phyloP scores from a whole-genome alignment of 2,888 invertebrate genomes.

The Noctua comes region DNA sequence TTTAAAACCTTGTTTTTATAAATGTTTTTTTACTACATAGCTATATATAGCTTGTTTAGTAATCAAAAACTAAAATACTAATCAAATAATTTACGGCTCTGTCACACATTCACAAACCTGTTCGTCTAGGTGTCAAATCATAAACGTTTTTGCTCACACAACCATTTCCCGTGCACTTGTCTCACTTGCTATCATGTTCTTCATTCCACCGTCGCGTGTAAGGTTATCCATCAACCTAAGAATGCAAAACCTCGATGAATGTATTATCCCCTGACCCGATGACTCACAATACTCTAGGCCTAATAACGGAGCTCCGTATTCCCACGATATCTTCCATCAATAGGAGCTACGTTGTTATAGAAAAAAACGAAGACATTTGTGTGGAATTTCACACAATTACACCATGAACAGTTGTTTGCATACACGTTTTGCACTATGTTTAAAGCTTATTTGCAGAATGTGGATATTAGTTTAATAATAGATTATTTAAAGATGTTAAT shows the following conservation, averaged over 20 bases:
- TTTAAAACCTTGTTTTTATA: no score
- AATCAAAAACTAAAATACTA: neutral
- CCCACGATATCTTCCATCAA: conserved; percentile 57
- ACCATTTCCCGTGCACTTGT: no score
- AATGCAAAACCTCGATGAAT: conserved; percentile 32
- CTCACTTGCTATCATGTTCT: neutral
- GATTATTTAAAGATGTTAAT: neutral
- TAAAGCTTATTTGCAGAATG: neutral
- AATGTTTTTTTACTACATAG: no score
- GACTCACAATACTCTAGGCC: conserved; percentile 57
- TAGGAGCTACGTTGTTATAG: conserved; percentile 26
- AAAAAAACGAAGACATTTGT: conserved; percentile 44
- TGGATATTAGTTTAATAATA: neutral
- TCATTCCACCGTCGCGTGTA: conserved; percentile 8
- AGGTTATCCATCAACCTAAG: conserved; percentile 7
- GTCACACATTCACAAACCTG: no score
- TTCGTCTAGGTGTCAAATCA: neutral
- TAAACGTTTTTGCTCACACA: neutral
- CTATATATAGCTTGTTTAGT: no score
- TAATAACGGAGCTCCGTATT: conserved; percentile 59
- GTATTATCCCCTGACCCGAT: conserved; percentile 59
- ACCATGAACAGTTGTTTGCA: conserved; percentile 44
- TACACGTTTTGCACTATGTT: conserved; percentile 28
- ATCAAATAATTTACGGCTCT: neutral
- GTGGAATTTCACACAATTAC: conserved; percentile 59